Base-by-base conservation (phyloP, 2,797 vertebrate species). In the Dipus sagitta region DNA sequence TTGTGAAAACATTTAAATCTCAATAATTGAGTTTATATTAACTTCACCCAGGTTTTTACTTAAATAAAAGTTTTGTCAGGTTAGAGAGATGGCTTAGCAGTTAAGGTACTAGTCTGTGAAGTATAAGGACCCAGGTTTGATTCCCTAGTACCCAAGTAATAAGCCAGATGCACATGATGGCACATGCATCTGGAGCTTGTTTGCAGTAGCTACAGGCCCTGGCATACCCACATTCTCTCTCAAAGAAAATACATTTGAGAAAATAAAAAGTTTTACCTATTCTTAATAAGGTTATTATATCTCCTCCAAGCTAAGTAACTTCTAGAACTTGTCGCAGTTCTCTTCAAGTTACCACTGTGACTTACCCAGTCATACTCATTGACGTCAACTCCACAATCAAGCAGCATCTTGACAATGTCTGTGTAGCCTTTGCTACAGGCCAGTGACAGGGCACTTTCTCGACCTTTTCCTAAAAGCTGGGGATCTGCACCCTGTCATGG, bases 331-430 rank as follows among this genome's bases (percentile, higher is more conserved):
- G 67, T 80, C 71, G 64, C 6, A 77, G 38, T 47, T 34, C 58
- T 38, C 84, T 34, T 70, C 30, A 92, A 32, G 28, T 75, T 34
- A 26, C 26, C 24, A 38, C 47, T 20, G 75, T 0, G 47, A 95
- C 98, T 98, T 97, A 99, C 99, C 99, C 99, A 99, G 97, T 99
- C 99, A 68, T 99, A 99, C 76, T 99, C 99, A 83, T 99, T 99
- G 13, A 99, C 99, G 74, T 99, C 99, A 28, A 99, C 99, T 9
- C 99, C 99, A 94, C 99, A 99, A 94, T 99, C 99, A 0, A 99
- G 99, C 94, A 99, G 98, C 99, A 99, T 99, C 97, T 99, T 99
- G 87, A 99, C 99, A 62, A 99, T 99, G 92, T 99, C 99, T 0
- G 99, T 99, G 98, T 99, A 99, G 82, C 99, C 99, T 97, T 99